Percentiles rank a stretch among this genome's conserved stretches.
Conservation (phyloP, 2,888 invertebrate species). For the Chaitophorus viminalis region DNA sequence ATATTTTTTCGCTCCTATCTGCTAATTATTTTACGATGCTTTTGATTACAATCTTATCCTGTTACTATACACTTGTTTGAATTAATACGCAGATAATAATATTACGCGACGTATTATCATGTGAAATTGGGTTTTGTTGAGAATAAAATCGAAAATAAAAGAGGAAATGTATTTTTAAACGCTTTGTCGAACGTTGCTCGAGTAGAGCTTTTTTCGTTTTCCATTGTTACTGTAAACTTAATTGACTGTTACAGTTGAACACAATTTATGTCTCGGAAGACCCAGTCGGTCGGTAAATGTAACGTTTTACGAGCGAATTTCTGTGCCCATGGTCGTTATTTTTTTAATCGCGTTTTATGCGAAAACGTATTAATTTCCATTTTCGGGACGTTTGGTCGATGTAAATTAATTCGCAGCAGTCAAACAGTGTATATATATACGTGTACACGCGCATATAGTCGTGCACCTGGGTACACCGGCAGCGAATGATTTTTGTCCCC, state of each 20-base stretch:
- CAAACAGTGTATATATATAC: too few relatives aligned
- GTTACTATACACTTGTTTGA: not conserved
- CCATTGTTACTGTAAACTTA: constrained; percentile 44
- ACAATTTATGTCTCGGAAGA: constrained; percentile 58
- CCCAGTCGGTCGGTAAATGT: constrained; percentile 51
- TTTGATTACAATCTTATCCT: too few relatives aligned
- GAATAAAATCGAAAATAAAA: constrained; percentile 22
- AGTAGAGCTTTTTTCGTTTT: constrained; percentile 20
- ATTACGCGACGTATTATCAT: not conserved
- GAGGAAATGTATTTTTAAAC: constrained; percentile 14
- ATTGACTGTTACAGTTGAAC: constrained; percentile 47
- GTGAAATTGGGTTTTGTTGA: not conserved
- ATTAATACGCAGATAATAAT: not conserved
- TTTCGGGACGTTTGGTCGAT: not conserved
- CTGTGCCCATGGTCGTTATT: constrained; percentile 38
- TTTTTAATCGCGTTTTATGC: constrained; percentile 26
- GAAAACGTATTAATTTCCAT: constrained; percentile 6
- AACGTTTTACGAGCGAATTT: constrained; percentile 41
- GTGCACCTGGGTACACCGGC: too few relatives aligned
- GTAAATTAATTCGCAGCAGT: not conserved
- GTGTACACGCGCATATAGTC: too few relatives aligned
- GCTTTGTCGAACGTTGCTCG: constrained; percentile 19
- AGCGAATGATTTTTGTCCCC: too few relatives aligned
- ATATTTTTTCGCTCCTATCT: too few relatives aligned
- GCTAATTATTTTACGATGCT: too few relatives aligned